Evolutionary conservation across 2,113 vertebrate genomes (phyloP).

Genomic region (Etheostoma spectabile): DNA sequence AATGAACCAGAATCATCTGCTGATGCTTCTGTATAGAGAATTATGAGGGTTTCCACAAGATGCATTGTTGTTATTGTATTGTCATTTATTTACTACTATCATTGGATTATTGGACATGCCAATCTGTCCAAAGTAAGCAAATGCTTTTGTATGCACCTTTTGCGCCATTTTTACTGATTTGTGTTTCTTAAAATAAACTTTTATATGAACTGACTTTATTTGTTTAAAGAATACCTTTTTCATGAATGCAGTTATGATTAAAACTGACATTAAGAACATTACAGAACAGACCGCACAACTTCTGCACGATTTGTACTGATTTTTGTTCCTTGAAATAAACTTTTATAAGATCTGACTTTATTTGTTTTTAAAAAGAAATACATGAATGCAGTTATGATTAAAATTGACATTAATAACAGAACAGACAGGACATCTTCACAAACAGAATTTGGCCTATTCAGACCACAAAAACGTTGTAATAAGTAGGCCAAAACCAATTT

Average conservation of each 20-base stretch:
- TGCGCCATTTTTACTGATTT: slow-evolving; percentile 62
- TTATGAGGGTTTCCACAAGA: slow-evolving; percentile 78
- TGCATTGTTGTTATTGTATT: slow-evolving; percentile 54
- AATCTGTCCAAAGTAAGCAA: slow-evolving; percentile 47
- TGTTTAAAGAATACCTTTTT: slow-evolving; percentile 3
- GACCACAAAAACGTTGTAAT: not conserved
- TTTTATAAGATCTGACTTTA: slow-evolving; percentile 51
- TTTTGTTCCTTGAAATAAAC: slow-evolving; percentile 66
- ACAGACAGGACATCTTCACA: not conserved
- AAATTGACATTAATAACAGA: not conserved
- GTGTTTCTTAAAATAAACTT: slow-evolving; percentile 68
- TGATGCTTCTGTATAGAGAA: slow-evolving; percentile 56
- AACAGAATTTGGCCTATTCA: not conserved
- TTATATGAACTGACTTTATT: slow-evolving; percentile 44
- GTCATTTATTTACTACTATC: slow-evolving; percentile 31
- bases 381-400: too few relatives aligned
- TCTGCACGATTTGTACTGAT: slow-evolving; percentile 58
- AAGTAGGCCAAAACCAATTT: not conserved
- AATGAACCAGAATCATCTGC: slow-evolving; percentile 80
- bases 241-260: not conserved
- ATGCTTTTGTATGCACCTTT: slow-evolving; percentile 47
- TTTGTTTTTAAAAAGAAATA: slow-evolving; percentile 11
- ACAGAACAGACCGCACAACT: not conserved
- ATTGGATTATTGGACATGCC: slow-evolving; percentile 36
- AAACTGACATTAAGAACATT: not conserved